phyloP scores from a whole-genome alignment of 2,113 vertebrate genomes.

The Laticauda laticaudata region DNA sequence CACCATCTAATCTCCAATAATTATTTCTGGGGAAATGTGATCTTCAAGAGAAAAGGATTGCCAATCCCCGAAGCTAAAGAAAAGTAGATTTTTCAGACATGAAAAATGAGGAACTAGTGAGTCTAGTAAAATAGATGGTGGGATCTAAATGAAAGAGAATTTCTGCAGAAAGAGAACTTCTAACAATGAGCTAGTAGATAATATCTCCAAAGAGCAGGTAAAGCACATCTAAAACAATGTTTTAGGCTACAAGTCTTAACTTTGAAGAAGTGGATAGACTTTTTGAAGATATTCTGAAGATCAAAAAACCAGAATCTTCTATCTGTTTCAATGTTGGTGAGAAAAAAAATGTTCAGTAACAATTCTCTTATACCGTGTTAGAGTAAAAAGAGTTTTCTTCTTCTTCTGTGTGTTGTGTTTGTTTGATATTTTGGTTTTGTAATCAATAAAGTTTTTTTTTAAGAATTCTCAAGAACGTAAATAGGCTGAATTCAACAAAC shows the following conservation, averaged over 20 bases:
- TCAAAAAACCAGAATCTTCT: background rate
- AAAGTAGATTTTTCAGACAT: background rate
- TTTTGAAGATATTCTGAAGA: background rate
- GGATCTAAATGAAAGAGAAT: background rate
- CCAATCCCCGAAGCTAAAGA: background rate
- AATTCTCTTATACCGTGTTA: background rate
- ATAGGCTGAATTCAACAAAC: no score
- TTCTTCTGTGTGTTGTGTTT: no score
- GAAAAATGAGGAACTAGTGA: background rate
- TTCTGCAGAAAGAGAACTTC: background rate
- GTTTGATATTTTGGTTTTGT: no score
- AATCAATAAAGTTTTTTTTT: no score
- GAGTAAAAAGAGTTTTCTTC: background rate
- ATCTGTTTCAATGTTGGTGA: background rate
- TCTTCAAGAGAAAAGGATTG: background rate
- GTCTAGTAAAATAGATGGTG: background rate
- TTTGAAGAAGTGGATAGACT: background rate
- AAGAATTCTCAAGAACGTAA: background rate
- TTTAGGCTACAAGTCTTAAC: background rate
- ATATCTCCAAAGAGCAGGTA: background rate
- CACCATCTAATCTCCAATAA: background rate
- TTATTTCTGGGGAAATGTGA: background rate
- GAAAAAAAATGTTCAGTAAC: background rate
- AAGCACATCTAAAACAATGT: background rate
- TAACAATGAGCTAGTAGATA: background rate